A percentile compares a stretch with the other conserved stretches of the same genome.
phyloP scores from a whole-genome alignment of 2,888 invertebrate species.

The Dermolepida albohirtum region DNA sequence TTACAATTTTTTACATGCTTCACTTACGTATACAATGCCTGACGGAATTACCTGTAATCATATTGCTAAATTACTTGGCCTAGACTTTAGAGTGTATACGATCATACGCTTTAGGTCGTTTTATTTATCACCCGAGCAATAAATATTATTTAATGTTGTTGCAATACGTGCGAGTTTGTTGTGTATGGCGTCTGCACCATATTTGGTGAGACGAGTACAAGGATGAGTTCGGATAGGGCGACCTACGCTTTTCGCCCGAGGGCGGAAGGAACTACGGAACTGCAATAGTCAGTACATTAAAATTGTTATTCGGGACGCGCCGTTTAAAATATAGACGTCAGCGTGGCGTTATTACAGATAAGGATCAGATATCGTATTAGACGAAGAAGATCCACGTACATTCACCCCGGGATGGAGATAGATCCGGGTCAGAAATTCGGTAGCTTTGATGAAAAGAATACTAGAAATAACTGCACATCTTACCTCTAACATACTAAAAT shows the following conservation, averaged over 20 bases:
- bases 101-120: slow-evolving; percentile 55
- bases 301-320: slow-evolving; percentile 45
- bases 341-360: slow-evolving; percentile 46
- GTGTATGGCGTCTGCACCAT: slow-evolving; percentile 56
- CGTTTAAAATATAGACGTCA: slow-evolving; percentile 46
- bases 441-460: not conserved
- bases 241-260: slow-evolving; percentile 50
- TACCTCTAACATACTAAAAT: no score
- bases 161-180: slow-evolving; percentile 57
- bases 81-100: slow-evolving; percentile 34
- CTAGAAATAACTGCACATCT: no score
- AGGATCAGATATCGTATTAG: slow-evolving; percentile 43
- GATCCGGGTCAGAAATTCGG: slow-evolving; percentile 32
- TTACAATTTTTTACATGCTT: slow-evolving; percentile 3
- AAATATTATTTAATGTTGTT: slow-evolving; percentile 61
- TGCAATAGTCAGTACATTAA: slow-evolving; percentile 51
- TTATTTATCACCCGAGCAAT: slow-evolving; percentile 58
- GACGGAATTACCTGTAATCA: slow-evolving; percentile 24
- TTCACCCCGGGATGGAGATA: slow-evolving; percentile 26
- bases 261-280: slow-evolving; percentile 52
- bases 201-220: slow-evolving; percentile 59
- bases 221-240: slow-evolving; percentile 52
- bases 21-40: not conserved
- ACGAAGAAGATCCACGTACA: slow-evolving; percentile 23
- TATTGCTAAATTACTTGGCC: slow-evolving; percentile 34